Evolutionary conservation across 1,140 invertebrate species (phyloP), one percentile per base, ranked within the genome.

Genomic region (Halotydeus destructor): DNA sequence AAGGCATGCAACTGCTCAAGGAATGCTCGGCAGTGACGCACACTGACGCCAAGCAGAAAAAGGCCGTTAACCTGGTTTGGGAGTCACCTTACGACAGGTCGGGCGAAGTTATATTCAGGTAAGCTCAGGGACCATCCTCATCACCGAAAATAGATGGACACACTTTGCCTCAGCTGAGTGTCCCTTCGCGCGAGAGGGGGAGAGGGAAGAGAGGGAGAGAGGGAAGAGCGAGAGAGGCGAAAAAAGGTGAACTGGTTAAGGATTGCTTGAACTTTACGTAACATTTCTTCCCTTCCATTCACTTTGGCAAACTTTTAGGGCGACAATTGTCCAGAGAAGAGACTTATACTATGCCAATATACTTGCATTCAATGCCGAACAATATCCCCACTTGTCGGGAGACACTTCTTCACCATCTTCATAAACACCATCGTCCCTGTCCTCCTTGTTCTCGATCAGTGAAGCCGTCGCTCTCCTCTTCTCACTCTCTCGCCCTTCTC

Each of bases 21-120:
- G 76, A 79, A 56, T 81, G 78, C 55, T 68, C 74, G 12, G 69
- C 75, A 22, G 68, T 79, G 44, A 79, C 78, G 9, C 78, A 81
- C 53, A 70, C 69, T 3, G 76, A 81, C 57, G 74, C 74, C 12
- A 63, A 67, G 78, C 75, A 37, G 4, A 81, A 81, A 54, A 60
- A 70, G 24, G 65, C 70, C 25, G 76, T 75, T 1, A 73, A 68
- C 9, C 62, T 81, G 11, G 57, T 76, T 16, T 81, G 77, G 77
- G 67, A 68, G 52, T 75, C 76, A 2, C 76, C 76, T 12, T 2
- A 18, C 18, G 26, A 36, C 24, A 26, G 33, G 14, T 4, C 8
- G 16, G 26, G 26, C 1, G 21, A 38, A 14, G 43, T 38, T 6
- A 44, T 40, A 8, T 38, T 38, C 35, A 31, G 45, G 26, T 38